Base-by-base conservation (phyloP, 2,888 invertebrate genomes). In the Dexiosoma caninum region DNA sequence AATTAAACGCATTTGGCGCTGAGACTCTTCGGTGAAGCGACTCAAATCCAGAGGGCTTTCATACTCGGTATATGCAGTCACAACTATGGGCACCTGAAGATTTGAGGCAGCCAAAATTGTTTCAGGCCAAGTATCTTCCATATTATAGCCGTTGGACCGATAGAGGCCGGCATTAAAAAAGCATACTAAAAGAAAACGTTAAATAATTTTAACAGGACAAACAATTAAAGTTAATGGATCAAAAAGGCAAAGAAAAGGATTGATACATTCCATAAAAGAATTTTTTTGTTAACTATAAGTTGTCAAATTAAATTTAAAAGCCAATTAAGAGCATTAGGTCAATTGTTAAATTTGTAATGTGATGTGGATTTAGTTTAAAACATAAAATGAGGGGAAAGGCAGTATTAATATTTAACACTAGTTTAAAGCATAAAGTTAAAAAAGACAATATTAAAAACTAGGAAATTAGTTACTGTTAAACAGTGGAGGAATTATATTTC, bases 151-250 rank as follows among this genome's bases (percentile, higher is more conserved):
- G 0, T 94, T 93, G 0, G 91, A 90, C n/a, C 95, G 91, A 84
- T 95, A 93, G 6, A 95, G 91, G 55, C 94, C 94, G 0, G 94
- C 92, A 86, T 95, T 95, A 87, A 94, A 95, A 23, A 94, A 93
- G 84, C 94, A 94, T 6, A 95, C 93, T 93, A 90, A 90, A 84
- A 64, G 67, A 55, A 67, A 83, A 81, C 7, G 12, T 21, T 30
- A 8, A 30, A 53, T 1, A 32, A 1, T 7, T 12, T n/a, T 1
- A 32, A 8, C 3, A 27, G 1, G 21, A 2, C 19, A 9, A 0
- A 27, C 1, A 9, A 23, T 27, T 1, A 32, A 30, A 40, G 30
- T 9, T 9, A 9, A 14, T 16, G 4, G 4, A 32, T 5, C 32
- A 53, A 30, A 1, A 12, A 27, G n/a, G 21, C 3, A 27, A n/a